phyloP scores from a whole-genome alignment of 2,888 invertebrate genomes.

The Leptopterna dolabrata region DNA sequence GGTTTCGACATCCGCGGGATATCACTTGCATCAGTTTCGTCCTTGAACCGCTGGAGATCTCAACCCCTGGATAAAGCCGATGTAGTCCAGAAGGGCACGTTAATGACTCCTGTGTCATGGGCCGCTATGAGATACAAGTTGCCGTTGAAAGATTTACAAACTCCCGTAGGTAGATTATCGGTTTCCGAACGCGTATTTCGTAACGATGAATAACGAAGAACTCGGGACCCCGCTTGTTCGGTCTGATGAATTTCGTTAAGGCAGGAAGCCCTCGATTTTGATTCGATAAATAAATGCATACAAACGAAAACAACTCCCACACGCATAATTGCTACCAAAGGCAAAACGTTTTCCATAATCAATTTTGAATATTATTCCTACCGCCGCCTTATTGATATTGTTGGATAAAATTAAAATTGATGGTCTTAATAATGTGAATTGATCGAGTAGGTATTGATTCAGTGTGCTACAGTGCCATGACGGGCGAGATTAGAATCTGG shows the following conservation, averaged over 20 bases:
- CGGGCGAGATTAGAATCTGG: no score
- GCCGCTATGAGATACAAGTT: not conserved
- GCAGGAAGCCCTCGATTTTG: constrained; percentile 27
- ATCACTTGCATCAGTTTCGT: constrained; percentile 2
- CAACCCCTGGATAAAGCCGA: not conserved
- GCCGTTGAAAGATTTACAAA: constrained; percentile 27
- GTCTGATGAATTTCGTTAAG: constrained; percentile 24
- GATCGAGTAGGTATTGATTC: no score
- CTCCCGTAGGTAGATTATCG: not conserved
- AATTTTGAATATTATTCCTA: not conserved
- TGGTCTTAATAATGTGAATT: no score
- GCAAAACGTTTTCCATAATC: not conserved
- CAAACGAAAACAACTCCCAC: constrained; percentile 10
- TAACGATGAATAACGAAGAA: constrained; percentile 14
- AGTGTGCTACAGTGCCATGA: no score
- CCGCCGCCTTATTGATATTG: no score
- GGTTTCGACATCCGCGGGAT: constrained; percentile 10
- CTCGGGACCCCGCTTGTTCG: constrained; percentile 4
- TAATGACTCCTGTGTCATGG: constrained; percentile 31
- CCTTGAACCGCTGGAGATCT: constrained; percentile 2
- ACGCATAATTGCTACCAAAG: constrained; percentile 2
- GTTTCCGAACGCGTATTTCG: constrained; percentile 25
- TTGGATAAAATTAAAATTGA: no score
- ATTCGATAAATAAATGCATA: constrained; percentile 34
- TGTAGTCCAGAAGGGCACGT: not conserved